Percentiles rank a stretch among this genome's conserved stretches.
phyloP scores from a whole-genome alignment of 2,113 vertebrate species.

The Callipepla californica region DNA sequence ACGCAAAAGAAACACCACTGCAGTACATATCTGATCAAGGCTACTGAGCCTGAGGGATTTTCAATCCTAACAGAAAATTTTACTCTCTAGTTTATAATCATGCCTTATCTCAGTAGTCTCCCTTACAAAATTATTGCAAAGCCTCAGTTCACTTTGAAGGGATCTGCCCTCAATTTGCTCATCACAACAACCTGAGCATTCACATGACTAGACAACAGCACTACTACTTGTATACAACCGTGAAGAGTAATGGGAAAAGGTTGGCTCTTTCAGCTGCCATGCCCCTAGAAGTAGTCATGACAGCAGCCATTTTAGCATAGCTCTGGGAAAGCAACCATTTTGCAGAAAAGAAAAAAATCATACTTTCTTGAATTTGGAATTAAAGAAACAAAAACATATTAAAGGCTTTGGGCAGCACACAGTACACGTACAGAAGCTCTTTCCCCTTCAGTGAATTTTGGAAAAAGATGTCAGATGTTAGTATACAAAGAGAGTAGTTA shows the following conservation, averaged over 20 bases:
- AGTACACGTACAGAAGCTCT: neutral
- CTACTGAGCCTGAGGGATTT: neutral
- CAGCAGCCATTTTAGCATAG: constrained; percentile 22
- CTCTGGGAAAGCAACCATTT: constrained; percentile 17
- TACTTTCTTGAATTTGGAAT: neutral
- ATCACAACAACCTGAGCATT: neutral
- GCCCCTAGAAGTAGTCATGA: neutral
- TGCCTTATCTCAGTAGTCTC: neutral
- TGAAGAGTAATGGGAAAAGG: neutral
- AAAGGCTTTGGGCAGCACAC: neutral
- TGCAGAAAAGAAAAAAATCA: neutral
- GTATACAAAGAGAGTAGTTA: neutral
- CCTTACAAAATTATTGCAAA: neutral
- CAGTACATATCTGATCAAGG: neutral
- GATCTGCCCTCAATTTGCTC: constrained; percentile 35
- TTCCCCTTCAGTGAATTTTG: neutral
- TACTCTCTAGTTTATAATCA: neutral
- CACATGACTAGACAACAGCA: neutral
- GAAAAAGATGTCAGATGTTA: neutral
- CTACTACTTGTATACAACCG: neutral
- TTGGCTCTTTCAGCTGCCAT: neutral
- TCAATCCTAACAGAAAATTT: neutral
- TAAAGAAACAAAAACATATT: neutral
- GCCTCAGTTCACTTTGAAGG: neutral
- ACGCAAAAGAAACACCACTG: neutral